Conservation (phyloP, 2,797 vertebrate genomes). For the Gallirallus australis region DNA sequence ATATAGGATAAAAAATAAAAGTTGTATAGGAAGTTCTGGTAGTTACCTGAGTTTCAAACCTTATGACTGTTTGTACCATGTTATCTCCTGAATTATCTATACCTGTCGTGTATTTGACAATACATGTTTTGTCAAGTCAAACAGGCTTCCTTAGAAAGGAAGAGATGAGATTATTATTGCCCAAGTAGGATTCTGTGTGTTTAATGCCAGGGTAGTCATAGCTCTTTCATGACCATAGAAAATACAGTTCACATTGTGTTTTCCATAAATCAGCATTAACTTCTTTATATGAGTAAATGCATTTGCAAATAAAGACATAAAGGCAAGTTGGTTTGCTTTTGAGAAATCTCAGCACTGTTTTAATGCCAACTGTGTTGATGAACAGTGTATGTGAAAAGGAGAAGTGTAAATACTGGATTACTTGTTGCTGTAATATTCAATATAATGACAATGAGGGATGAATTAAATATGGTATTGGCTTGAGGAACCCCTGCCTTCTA, state of each 20-base stretch:
- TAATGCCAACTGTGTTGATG: not conserved
- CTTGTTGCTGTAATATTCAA: conserved; percentile 8
- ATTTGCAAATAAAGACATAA: conserved; percentile 14
- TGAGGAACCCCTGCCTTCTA: conserved; percentile 5
- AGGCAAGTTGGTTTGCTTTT: conserved; percentile 6
- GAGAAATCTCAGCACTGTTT: not conserved
- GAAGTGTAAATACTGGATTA: conserved; percentile 10
- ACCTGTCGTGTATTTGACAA: not conserved
- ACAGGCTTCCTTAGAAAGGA: conserved; percentile 25
- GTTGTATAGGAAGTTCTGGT: not conserved
- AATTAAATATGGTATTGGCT: not conserved
- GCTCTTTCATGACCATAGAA: not conserved
- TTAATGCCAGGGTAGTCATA: not conserved
- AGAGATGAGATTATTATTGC: not conserved
- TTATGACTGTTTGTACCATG: not conserved
- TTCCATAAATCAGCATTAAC: conserved; percentile 14
- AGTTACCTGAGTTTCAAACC: not conserved
- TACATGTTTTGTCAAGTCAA: conserved; percentile 6
- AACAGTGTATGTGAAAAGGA: not conserved
- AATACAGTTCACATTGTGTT: not conserved
- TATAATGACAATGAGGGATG: not conserved
- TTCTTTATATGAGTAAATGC: not conserved
- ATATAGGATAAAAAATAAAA: not conserved
- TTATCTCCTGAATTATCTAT: not conserved
- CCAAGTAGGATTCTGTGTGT: not conserved